Evolutionary conservation across 2,888 invertebrate genomes (phyloP), one percentile per base, ranked within the genome.

Genomic region (Camptogramma bilineatum): DNA sequence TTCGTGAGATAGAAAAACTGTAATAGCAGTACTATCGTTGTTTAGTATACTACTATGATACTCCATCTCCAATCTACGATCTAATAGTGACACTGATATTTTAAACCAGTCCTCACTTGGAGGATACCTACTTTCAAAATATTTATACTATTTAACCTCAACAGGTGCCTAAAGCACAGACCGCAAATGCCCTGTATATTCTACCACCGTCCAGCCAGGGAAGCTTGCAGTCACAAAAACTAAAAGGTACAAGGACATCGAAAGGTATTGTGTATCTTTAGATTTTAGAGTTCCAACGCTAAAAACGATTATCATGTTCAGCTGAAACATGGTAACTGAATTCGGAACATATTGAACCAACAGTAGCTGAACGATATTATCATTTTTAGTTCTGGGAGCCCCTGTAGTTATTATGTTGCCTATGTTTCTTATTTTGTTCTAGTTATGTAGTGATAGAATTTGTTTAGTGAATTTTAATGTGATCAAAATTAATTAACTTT

Each of bases 121-220:
- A 1, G 31, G 13, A 39, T 2, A 39, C 4, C 3, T 13, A 4
- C 13, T 13, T 39, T 39, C 13, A 13, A 28, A 39, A 39, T 39
- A 39, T 44, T 16, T 44, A 39, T 13, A 13, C 2, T 10, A 21
- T 34, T 31, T 34, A 17, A 0, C 2, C 1, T 44, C 16, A n/a
- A n/a, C 68, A 92, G 91, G 91, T 90, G 77, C 88, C 91, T 76
- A 90, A 87, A 77, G 71, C 83, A 4, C 85, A 86, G 53, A 78
- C 84, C 1, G 76, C 88, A n/a, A 85, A 87, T 68, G 82, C 87
- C 18, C 79, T 89, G 8, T 93, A 93, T 71, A 85, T 91, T 34
- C 81, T 90, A 16, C 90, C 91, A 39, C 88, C 88, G 72, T 83
- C 87, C 76, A 89, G 83, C 68, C 90, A 88, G 72, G 86, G 86